phyloP scores from a whole-genome alignment of 2,113 vertebrate species.

The Cyanoderma ruficeps region DNA sequence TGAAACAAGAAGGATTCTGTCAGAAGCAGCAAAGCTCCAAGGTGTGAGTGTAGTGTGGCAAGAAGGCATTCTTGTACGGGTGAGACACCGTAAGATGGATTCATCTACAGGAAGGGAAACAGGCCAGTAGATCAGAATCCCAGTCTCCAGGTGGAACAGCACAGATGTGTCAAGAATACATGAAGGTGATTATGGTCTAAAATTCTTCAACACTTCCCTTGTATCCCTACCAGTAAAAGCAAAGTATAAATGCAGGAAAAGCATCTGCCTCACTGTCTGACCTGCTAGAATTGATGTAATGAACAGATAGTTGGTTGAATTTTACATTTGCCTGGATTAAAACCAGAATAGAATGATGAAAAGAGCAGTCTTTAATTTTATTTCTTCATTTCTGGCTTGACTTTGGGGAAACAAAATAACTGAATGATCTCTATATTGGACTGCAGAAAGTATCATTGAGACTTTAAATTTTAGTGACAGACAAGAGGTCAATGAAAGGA shows the following conservation, averaged over 20 bases:
- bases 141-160: not conserved
- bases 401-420: not conserved
- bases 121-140: not conserved
- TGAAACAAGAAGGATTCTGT: not conserved
- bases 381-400: not conserved
- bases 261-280: not conserved
- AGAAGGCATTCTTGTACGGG: not conserved
- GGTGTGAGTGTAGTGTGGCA: not conserved
- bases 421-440: not conserved
- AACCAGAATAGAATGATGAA: not conserved
- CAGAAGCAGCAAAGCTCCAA: not conserved
- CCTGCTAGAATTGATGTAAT: not conserved
- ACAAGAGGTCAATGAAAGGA: not conserved
- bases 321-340: not conserved
- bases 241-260: not conserved
- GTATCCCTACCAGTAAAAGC: not conserved
- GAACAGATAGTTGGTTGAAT: not conserved
- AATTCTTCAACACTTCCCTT: not conserved
- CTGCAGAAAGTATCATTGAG: not conserved
- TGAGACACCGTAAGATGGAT: not conserved
- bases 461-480: constrained; percentile 6
- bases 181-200: not conserved
- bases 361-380: not conserved
- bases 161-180: not conserved
- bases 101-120: not conserved